Percentiles rank a stretch among this genome's conserved stretches.
These are phyloP conservation scores for Cotesia congregata DNA, from an alignment of 2,888 invertebrate species.

Conservation along the genomic window DNA sequence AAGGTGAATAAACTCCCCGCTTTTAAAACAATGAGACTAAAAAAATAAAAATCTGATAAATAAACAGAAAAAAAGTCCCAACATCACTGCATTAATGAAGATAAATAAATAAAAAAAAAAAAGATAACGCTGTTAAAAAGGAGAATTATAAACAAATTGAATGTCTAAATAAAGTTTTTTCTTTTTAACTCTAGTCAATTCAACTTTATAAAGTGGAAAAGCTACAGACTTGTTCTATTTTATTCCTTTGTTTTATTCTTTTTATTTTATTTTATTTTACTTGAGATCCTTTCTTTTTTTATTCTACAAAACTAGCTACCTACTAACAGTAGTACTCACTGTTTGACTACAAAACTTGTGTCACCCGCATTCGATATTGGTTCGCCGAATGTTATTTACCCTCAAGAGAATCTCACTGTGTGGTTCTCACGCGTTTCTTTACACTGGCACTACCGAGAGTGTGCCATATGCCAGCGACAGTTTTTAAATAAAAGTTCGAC, in stretches of 20 bases:
- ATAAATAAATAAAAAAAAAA: background rate
- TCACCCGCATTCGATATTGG: slow-evolving; percentile 54
- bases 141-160: background rate
- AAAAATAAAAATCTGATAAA: background rate
- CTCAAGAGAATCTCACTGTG: slow-evolving; percentile 25
- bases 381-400: slow-evolving; percentile 53
- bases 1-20: background rate
- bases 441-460: slow-evolving; percentile 11
- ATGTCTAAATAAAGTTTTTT: background rate
- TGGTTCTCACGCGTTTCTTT: slow-evolving; percentile 12
- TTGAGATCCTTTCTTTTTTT: background rate
- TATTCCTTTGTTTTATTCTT: background rate
- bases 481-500: slow-evolving; percentile 17
- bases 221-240: background rate
- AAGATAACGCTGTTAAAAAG: background rate
- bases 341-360: slow-evolving; percentile 52
- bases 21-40: background rate
- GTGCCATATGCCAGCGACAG: slow-evolving; percentile 2
- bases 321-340: slow-evolving; percentile 14
- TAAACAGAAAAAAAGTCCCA: background rate
- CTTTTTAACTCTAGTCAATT: background rate
- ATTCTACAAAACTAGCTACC: background rate
- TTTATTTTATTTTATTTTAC: background rate
- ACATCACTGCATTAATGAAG: background rate
- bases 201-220: background rate